phyloP scores from a whole-genome alignment of 2,888 invertebrate genomes.

The Stramonita haemastoma region DNA sequence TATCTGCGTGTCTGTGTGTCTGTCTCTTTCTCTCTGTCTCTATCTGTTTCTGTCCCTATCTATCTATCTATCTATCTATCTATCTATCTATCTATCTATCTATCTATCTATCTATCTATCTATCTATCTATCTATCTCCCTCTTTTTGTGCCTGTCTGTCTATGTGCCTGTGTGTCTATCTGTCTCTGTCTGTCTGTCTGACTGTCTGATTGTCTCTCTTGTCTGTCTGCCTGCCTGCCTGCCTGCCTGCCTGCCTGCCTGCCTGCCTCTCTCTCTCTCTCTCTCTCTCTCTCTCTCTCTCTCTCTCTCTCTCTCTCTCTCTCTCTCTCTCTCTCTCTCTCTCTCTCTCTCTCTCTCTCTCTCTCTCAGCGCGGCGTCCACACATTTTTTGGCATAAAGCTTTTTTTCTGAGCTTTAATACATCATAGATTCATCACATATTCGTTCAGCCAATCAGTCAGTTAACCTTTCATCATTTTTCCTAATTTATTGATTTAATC shows the following conservation, averaged over 20 bases:
- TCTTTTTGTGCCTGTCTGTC: no score
- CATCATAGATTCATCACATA: no score
- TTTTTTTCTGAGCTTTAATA: no score
- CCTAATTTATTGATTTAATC: no score
- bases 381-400: no score
- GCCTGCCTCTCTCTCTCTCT: conserved; percentile 1
- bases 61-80: neutral
- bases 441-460: no score
- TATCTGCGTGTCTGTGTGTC: neutral
- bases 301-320: conserved; percentile 25
- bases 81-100: neutral
- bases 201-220: conserved; percentile 28
- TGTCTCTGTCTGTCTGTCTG: no score
- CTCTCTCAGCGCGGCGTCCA: no score
- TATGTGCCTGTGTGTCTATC: no score
- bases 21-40: neutral
- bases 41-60: conserved; percentile 11
- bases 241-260: neutral
- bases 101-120: neutral
- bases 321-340: neutral
- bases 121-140: no score
- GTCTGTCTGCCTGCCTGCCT: conserved; percentile 1
- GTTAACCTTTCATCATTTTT: no score
- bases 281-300: conserved; percentile 21
- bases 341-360: neutral